Conservation (phyloP, 2,113 vertebrate species). For the Perca schrenkii region DNA sequence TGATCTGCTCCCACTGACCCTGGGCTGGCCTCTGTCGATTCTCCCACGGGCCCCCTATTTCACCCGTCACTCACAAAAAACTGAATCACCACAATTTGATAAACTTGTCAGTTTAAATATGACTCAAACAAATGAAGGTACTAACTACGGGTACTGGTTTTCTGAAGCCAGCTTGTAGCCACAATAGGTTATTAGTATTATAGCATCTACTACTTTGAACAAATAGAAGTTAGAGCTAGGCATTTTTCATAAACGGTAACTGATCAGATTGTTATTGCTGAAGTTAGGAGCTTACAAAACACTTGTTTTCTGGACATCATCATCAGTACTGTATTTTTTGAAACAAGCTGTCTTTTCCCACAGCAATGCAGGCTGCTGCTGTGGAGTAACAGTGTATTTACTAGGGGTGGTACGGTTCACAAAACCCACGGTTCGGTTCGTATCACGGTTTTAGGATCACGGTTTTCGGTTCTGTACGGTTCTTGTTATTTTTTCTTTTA, state of each 20-base stretch:
- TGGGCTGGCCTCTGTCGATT: constrained; percentile 28
- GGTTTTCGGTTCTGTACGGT: too few species aligned
- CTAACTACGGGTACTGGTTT: background rate
- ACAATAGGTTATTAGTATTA: too few species aligned
- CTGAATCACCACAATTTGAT: constrained; percentile 23
- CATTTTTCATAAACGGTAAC: too few species aligned
- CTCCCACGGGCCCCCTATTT: constrained; percentile 54
- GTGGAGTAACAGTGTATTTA: background rate
- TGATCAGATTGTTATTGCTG: too few species aligned
- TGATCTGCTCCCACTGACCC: constrained; percentile 47
- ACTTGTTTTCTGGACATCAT: background rate
- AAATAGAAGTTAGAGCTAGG: too few species aligned
- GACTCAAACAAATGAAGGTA: background rate
- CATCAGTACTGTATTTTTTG: background rate
- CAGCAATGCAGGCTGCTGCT: background rate
- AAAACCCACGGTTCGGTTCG: too few species aligned
- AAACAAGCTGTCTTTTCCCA: background rate
- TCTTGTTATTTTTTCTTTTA: too few species aligned
- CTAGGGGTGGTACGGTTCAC: too few species aligned
- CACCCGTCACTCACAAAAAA: constrained; percentile 9
- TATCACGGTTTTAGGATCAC: too few species aligned
- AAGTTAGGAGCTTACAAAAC: background rate
- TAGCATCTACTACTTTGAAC: too few species aligned
- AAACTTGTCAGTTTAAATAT: background rate
- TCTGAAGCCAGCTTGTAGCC: too few species aligned